These are phyloP conservation scores for Syngnathus acus DNA, from an alignment of 2,797 vertebrate genomes.

Conservation along the genomic window DNA sequence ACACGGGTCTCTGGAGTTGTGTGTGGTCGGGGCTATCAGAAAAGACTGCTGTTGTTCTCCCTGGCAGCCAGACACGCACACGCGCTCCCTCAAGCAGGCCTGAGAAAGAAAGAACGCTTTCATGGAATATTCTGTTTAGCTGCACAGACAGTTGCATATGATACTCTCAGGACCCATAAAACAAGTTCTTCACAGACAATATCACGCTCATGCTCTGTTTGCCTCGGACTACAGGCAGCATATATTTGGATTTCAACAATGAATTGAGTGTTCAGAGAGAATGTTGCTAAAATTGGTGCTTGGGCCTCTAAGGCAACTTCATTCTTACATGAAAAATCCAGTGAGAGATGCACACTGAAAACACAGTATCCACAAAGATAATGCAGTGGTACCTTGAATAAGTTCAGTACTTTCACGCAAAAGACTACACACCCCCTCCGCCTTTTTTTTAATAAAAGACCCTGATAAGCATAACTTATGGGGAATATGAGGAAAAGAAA, in stretches of 20 bases:
- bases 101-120: constrained; percentile 61
- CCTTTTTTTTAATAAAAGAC: too few relatives aligned
- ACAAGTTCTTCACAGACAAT: constrained; percentile 63
- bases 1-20: constrained; percentile 50
- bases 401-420: background rate
- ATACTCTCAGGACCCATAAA: constrained; percentile 59
- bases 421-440: too few relatives aligned
- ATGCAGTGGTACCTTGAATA: background rate
- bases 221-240: constrained; percentile 48
- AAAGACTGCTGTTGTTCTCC: constrained; percentile 64
- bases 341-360: background rate
- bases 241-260: constrained; percentile 61
- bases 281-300: constrained; percentile 33
- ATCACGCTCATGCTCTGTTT: constrained; percentile 56
- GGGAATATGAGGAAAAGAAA: too few relatives aligned
- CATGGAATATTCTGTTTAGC: constrained; percentile 65
- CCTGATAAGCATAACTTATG: too few relatives aligned
- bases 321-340: constrained; percentile 17
- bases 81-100: constrained; percentile 50
- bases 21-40: constrained; percentile 55
- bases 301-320: constrained; percentile 8
- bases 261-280: constrained; percentile 50
- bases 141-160: constrained; percentile 52
- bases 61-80: constrained; percentile 58
- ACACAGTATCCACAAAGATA: background rate